Evolutionary conservation across 2,113 vertebrate species (phyloP).

Genomic region (Urocolius indicus): DNA sequence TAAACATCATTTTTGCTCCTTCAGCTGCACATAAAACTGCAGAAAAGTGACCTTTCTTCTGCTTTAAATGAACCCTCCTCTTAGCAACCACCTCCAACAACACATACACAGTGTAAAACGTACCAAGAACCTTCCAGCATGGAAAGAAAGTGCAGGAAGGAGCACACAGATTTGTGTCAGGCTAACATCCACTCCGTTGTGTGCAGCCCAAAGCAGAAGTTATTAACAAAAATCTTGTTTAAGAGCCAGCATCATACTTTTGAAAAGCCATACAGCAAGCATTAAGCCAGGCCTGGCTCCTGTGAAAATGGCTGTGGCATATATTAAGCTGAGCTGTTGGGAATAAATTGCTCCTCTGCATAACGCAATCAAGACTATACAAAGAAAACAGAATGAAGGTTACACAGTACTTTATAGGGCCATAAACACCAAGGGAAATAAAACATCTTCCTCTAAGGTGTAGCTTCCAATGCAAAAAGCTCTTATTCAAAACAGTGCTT

Average conservation of each 20-base stretch:
- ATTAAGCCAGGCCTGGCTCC: not conserved
- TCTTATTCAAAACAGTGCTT: not conserved
- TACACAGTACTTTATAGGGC: not conserved
- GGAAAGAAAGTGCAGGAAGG: not conserved
- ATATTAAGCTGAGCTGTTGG: not conserved
- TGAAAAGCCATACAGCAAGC: not conserved
- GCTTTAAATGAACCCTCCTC: conserved; percentile 1
- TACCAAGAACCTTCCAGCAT: not conserved
- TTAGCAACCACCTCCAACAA: conserved; percentile 44
- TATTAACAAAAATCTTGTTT: not conserved
- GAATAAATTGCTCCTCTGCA: not conserved
- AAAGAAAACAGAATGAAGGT: not conserved
- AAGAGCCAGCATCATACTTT: not conserved
- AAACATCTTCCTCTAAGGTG: not conserved
- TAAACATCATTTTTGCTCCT: not conserved
- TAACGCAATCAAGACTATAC: not conserved
- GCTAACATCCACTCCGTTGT: rapidly evolving
- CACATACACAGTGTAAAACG: not conserved
- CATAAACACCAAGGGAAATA: conserved; percentile 12
- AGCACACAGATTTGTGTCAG: not conserved
- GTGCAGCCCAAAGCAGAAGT: not conserved
- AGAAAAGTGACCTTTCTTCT: not conserved
- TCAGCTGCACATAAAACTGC: not conserved
- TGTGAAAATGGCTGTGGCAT: not conserved
- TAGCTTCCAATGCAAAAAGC: not conserved